phyloP scores from a whole-genome alignment of 2,888 invertebrate genomes.

The Balanococcus diminutus region DNA sequence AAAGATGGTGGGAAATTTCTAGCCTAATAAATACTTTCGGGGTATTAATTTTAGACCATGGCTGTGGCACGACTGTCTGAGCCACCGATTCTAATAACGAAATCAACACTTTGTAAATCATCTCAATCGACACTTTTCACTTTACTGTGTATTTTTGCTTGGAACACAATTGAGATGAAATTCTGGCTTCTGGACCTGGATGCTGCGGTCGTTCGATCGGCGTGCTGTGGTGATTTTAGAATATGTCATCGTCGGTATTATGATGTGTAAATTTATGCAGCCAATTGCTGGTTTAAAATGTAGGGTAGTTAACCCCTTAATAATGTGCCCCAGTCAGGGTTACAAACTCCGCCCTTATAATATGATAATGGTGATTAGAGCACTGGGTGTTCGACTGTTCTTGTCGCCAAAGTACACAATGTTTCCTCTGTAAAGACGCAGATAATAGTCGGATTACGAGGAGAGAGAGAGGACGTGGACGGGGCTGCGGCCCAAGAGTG shows the following conservation, averaged over 20 bases:
- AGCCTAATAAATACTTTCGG: not conserved
- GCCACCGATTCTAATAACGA: not conserved
- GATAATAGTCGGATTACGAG: conserved; percentile 51
- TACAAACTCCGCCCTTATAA: conserved; percentile 42
- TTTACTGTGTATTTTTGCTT: no score
- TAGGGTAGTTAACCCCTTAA: conserved; percentile 43
- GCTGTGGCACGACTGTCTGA: not conserved
- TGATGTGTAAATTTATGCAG: not conserved
- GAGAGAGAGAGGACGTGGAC: no score
- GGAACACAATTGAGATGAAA: no score
- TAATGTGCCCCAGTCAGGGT: not conserved
- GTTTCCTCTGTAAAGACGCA: conserved; percentile 39
- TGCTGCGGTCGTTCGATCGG: not conserved
- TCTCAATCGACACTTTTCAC: conserved; percentile 17
- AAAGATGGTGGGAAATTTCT: not conserved
- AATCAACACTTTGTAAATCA: conserved; percentile 4
- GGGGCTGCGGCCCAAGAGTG: conserved; percentile 6
- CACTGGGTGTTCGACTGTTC: not conserved
- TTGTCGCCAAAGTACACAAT: conserved; percentile 15
- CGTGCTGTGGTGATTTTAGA: not conserved
- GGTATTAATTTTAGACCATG: not conserved
- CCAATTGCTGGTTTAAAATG: not conserved
- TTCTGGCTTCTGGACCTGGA: not conserved
- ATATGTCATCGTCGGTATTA: not conserved
- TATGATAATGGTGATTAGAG: conserved; percentile 29